phyloP scores from a whole-genome alignment of 2,113 vertebrate genomes.

The Bothrops jararaca region DNA sequence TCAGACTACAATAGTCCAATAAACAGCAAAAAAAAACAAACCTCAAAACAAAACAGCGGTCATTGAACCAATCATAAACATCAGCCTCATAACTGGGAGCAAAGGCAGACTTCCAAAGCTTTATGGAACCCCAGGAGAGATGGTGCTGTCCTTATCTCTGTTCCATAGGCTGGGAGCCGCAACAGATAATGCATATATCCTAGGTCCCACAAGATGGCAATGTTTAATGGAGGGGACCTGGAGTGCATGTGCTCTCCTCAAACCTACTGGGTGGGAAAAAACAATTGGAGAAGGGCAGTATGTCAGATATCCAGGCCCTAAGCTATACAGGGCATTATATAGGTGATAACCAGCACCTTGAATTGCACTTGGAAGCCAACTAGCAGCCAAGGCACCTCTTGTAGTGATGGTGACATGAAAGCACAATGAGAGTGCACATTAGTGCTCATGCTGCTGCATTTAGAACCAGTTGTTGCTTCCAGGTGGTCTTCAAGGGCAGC shows the following conservation, averaged over 20 bases:
- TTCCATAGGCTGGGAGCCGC: neutral
- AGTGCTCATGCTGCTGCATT: neutral
- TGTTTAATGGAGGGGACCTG: no score
- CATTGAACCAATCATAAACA: neutral
- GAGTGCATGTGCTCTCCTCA: neutral
- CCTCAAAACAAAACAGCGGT: no score
- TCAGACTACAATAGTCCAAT: neutral
- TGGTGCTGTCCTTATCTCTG: neutral
- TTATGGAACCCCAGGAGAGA: neutral
- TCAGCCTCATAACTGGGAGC: neutral
- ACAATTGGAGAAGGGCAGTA: neutral
- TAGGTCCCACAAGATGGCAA: neutral
- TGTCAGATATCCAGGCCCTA: neutral
- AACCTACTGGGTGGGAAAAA: neutral
- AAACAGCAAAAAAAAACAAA: neutral
- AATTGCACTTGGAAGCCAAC: neutral
- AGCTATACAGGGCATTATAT: neutral
- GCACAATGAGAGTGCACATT: neutral
- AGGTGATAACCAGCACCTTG: neutral
- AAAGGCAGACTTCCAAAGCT: neutral
- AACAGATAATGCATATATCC: neutral
- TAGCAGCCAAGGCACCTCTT: neutral
- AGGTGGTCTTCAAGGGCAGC: neutral
- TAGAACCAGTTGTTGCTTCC: neutral
- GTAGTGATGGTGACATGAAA: neutral